A percentile compares a stretch with the other conserved stretches of the same genome.
Conservation (phyloP, 2,888 invertebrate genomes). For the Aquatica leii region DNA sequence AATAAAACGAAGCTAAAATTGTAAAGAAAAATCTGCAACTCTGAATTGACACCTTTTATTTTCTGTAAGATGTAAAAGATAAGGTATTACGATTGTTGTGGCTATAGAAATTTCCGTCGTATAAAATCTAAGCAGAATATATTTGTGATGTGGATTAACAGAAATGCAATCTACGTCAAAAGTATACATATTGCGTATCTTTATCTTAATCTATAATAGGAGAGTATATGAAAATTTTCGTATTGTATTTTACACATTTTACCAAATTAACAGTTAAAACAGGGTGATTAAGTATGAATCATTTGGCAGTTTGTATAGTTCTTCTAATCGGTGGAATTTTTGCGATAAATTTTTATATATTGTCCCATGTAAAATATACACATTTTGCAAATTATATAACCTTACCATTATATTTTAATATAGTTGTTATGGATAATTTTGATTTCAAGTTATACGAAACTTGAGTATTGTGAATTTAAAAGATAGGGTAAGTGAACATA, state of each 20-base stretch:
- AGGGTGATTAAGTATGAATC: slow-evolving; percentile 20
- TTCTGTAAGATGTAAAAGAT: slow-evolving; percentile 13
- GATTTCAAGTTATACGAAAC: slow-evolving; percentile 38
- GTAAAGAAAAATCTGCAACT: slow-evolving; percentile 13
- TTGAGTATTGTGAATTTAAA: slow-evolving; percentile 55
- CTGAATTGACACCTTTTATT: slow-evolving; percentile 17
- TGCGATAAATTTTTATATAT: slow-evolving; percentile 35
- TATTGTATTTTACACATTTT: slow-evolving; percentile 27
- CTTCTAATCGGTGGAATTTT: slow-evolving; percentile 24
- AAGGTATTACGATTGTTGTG: slow-evolving; percentile 17
- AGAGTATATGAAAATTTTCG: slow-evolving; percentile 32
- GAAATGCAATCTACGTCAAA: slow-evolving; percentile 5
- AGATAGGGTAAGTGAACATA: slow-evolving; percentile 56
- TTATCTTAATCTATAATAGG: slow-evolving; percentile 14
- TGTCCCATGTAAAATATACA: slow-evolving; percentile 26
- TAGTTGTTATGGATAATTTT: slow-evolving; percentile 32
- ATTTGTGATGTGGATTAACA: slow-evolving; percentile 14
- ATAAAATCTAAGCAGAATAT: slow-evolving; percentile 22
- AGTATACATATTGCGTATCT: slow-evolving; percentile 8
- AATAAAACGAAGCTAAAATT: slow-evolving; percentile 14
- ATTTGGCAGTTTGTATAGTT: slow-evolving; percentile 13
- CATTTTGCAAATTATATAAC: slow-evolving; percentile 27
- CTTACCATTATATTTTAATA: slow-evolving; percentile 33
- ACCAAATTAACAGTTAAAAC: slow-evolving; percentile 29
- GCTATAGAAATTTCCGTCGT: slow-evolving; percentile 25